These are phyloP conservation scores for Gorsachius goisagi DNA, from an alignment of 2,113 vertebrate genomes.

Conservation along the genomic window DNA sequence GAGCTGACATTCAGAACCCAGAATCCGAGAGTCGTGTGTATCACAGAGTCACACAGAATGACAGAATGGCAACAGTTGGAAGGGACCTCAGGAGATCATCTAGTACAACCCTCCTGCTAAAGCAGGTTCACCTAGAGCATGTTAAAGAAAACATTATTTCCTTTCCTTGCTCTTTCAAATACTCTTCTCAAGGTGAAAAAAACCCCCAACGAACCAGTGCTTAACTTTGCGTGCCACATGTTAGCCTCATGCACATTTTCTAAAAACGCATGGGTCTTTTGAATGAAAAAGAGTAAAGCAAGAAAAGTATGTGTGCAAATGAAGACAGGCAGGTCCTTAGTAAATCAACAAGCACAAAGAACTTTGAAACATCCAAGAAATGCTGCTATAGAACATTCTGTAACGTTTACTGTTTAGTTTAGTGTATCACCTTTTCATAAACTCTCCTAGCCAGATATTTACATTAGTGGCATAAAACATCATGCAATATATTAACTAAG, in stretches of 20 bases:
- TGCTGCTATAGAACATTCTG: not conserved
- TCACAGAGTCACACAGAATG: too few relatives aligned
- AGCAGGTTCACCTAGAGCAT: too few relatives aligned
- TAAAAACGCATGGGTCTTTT: not conserved
- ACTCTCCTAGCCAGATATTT: not conserved
- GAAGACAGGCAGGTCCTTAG: not conserved
- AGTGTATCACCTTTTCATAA: not conserved
- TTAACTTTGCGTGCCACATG: not conserved
- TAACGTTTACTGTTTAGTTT: not conserved
- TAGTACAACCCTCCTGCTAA: too few relatives aligned
- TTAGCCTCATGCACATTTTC: not conserved
- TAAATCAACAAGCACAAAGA: not conserved
- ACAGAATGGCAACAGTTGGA: too few relatives aligned
- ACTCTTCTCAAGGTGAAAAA: not conserved
- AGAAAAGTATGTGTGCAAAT: not conserved
- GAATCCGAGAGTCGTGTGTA: not conserved
- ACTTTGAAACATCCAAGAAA: not conserved
- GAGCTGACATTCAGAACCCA: not conserved
- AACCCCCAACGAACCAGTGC: fast-evolving
- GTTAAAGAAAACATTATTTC: not conserved
- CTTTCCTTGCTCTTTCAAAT: not conserved
- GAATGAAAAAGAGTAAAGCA: not conserved
- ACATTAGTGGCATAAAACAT: not conserved
- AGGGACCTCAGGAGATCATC: too few relatives aligned
- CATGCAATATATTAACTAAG: not conserved